phyloP scores from a whole-genome alignment of 2,113 vertebrate genomes.

The Cairina moschata region DNA sequence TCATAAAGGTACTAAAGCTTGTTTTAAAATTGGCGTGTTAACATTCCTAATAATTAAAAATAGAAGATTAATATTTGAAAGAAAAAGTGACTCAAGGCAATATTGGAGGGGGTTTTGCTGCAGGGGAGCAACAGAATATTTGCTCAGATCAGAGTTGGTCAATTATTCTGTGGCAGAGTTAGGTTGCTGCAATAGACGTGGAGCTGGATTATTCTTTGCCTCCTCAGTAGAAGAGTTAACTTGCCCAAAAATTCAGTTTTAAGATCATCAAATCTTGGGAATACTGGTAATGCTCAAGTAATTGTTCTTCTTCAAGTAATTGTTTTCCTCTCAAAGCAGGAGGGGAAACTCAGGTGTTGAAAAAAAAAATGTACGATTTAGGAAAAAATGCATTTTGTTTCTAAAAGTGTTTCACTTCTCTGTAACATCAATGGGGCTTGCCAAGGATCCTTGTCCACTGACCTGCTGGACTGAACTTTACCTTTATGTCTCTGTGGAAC shows the following conservation, averaged over 20 bases:
- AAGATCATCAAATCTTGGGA: neutral
- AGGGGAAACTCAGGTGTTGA: neutral
- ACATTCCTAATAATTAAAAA: conserved; percentile 13
- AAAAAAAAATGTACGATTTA: neutral
- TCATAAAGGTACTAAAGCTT: neutral
- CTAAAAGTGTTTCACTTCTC: neutral
- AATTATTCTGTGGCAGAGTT: neutral
- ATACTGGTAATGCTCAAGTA: neutral
- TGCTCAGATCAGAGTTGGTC: neutral
- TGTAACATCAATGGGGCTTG: neutral
- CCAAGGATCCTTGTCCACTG: neutral
- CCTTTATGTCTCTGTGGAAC: neutral
- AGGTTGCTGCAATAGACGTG: neutral
- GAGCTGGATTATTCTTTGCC: neutral
- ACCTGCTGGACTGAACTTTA: neutral
- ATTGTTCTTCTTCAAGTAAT: neutral
- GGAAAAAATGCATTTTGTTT: neutral
- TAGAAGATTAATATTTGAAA: neutral
- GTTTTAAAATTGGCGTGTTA: neutral
- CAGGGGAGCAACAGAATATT: neutral
- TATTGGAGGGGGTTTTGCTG: neutral
- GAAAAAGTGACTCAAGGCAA: neutral
- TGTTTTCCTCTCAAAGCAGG: neutral
- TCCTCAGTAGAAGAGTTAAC: neutral
- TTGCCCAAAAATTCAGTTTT: neutral